These are phyloP conservation scores for Anodontia alba DNA, from an alignment of 2,888 invertebrate genomes.

Conservation along the genomic window DNA sequence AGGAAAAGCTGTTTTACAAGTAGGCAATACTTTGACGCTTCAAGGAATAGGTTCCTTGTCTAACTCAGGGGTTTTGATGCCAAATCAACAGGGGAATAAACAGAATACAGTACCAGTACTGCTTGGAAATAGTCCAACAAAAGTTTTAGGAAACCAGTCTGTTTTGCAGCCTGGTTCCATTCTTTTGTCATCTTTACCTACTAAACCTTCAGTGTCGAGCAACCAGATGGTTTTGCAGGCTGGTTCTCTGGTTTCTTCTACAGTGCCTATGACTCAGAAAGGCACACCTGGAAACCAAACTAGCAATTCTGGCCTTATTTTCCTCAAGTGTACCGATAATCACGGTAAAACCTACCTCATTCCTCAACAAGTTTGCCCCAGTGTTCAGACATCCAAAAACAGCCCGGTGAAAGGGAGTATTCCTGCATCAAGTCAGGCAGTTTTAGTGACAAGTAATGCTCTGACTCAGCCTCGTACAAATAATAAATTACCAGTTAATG, in stretches of 20 bases:
- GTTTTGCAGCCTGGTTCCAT: slow-evolving; percentile 22
- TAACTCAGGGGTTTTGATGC: not conserved
- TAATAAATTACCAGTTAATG: not conserved
- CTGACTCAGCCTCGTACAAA: not conserved
- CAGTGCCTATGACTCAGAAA: not conserved
- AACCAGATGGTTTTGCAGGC: not conserved
- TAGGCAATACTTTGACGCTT: not conserved
- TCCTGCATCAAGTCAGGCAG: slow-evolving; percentile 17
- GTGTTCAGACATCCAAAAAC: slow-evolving; percentile 21
- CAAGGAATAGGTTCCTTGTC: slow-evolving; percentile 1
- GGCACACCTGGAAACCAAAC: slow-evolving; percentile 33
- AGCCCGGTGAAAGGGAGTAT: slow-evolving; percentile 15
- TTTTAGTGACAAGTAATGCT: slow-evolving; percentile 19
- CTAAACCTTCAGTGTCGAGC: not conserved
- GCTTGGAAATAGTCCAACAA: slow-evolving; percentile 12
- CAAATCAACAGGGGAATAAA: not conserved
- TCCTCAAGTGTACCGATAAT: slow-evolving; percentile 72
- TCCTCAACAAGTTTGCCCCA: slow-evolving; percentile 71
- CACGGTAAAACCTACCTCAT: slow-evolving; percentile 77
- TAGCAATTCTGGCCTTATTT: slow-evolving; percentile 48
- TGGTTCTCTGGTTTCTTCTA: not conserved
- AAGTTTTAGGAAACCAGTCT: slow-evolving; percentile 8
- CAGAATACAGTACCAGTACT: not conserved
- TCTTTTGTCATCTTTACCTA: not conserved
- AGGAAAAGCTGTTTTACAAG: not conserved